phyloP scores from a whole-genome alignment of 2,113 vertebrate genomes.

The Paralichthys olivaceus region DNA sequence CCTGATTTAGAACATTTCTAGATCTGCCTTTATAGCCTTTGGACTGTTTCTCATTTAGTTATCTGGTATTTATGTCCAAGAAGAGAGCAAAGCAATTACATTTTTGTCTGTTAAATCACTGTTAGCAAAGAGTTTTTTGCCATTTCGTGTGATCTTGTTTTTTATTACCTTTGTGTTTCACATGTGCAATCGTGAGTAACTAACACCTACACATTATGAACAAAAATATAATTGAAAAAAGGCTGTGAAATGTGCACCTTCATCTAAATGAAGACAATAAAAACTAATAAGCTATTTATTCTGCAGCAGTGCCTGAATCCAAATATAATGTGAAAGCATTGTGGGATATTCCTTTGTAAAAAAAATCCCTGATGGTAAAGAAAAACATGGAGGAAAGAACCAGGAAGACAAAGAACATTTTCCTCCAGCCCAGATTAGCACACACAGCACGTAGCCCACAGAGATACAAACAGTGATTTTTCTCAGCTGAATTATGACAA shows the following conservation, averaged over 20 bases:
- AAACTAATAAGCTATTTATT: conserved; percentile 33
- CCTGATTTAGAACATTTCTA: no score
- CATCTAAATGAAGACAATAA: conserved; percentile 34
- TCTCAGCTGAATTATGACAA: conserved; percentile 48
- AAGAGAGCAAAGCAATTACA: no score
- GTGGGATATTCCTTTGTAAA: conserved; percentile 16
- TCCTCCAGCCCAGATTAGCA: conserved; percentile 48
- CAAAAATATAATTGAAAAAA: background rate
- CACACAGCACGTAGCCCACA: conserved; percentile 30
- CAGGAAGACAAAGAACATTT: conserved; percentile 42
- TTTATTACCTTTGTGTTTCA: background rate
- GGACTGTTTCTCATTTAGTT: no score
- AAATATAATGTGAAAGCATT: conserved; percentile 5
- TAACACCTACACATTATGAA: conserved; percentile 26
- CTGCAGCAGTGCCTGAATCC: conserved; percentile 25
- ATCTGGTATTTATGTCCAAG: no score
- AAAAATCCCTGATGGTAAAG: conserved; percentile 26
- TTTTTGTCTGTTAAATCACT: background rate
- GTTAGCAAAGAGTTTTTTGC: background rate
- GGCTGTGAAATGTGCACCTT: conserved; percentile 31
- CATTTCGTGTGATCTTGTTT: background rate
- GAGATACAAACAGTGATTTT: conserved; percentile 40
- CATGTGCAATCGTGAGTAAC: conserved; percentile 27
- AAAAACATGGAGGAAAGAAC: background rate
- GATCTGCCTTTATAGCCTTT: no score